phyloP scores from a whole-genome alignment of 2,797 vertebrate genomes.

The Gambelia wislizenii region DNA sequence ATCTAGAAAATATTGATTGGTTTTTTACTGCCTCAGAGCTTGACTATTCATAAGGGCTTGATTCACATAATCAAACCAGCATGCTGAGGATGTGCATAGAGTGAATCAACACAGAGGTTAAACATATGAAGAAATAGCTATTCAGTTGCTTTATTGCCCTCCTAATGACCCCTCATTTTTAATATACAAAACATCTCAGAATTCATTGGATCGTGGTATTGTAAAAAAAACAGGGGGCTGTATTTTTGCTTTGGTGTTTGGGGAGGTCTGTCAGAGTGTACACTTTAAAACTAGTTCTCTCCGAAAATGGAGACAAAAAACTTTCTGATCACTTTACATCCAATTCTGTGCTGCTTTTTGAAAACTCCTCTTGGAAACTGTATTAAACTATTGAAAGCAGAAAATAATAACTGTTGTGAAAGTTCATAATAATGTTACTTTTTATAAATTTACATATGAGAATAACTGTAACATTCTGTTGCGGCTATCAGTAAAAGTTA shows the following conservation, averaged over 20 bases:
- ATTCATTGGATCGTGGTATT: neutral
- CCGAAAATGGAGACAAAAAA: neutral
- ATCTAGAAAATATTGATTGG: no score
- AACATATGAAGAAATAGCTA: neutral
- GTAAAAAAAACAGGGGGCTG: neutral
- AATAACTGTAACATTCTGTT: neutral
- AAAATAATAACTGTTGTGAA: neutral
- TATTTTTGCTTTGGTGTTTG: neutral
- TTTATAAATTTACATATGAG: constrained; percentile 16
- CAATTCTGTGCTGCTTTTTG: neutral
- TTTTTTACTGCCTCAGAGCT: no score
- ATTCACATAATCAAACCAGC: neutral
- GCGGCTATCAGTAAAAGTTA: constrained; percentile 27
- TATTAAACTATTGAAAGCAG: neutral
- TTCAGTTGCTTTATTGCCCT: neutral
- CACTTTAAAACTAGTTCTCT: neutral
- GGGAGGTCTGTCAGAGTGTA: neutral
- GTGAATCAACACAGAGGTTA: neutral
- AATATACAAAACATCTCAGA: neutral
- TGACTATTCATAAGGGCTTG: neutral
- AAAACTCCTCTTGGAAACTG: neutral
- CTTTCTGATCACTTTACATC: neutral
- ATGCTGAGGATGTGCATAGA: neutral
- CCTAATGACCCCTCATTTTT: neutral
- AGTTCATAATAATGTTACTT: constrained; percentile 8